Percentiles rank a stretch among this genome's conserved stretches.
Evolutionary conservation across 2,797 vertebrate genomes (phyloP).

Genomic region (Agapornis canus): DNA sequence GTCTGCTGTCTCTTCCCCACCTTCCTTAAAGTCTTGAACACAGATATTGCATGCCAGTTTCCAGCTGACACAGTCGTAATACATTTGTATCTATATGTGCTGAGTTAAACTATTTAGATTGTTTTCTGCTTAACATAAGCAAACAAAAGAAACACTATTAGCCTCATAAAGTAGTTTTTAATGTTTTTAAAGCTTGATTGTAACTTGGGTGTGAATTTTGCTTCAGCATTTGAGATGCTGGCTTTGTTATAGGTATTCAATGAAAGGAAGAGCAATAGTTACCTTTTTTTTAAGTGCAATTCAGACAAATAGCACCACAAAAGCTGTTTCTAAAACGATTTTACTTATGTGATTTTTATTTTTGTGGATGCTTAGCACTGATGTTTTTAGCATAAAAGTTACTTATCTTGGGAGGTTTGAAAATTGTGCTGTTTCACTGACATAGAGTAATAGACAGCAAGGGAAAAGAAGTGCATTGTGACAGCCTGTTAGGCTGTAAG

Average conservation of each 20-base stretch:
- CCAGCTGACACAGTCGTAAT: background rate
- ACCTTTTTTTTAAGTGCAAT: background rate
- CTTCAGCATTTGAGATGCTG: background rate
- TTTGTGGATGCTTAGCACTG: background rate
- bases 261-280: background rate
- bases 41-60: background rate
- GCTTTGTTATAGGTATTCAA: background rate
- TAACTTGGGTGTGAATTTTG: background rate
- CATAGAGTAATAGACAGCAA: background rate
- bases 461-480: background rate
- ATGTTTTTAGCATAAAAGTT: slow-evolving; percentile 17
- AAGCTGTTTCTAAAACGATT: background rate
- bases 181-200: background rate
- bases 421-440: background rate
- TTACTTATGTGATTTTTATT: background rate
- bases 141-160: background rate
- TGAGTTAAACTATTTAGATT: background rate
- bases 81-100: background rate
- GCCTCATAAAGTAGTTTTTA: background rate
- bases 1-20: background rate
- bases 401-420: slow-evolving; percentile 18
- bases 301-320: background rate
- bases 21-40: background rate
- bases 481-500: slow-evolving; percentile 38
- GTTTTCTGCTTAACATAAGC: background rate